Evolutionary conservation across 2,113 vertebrate genomes (phyloP).

Genomic region (Oryzias melastigma): DNA sequence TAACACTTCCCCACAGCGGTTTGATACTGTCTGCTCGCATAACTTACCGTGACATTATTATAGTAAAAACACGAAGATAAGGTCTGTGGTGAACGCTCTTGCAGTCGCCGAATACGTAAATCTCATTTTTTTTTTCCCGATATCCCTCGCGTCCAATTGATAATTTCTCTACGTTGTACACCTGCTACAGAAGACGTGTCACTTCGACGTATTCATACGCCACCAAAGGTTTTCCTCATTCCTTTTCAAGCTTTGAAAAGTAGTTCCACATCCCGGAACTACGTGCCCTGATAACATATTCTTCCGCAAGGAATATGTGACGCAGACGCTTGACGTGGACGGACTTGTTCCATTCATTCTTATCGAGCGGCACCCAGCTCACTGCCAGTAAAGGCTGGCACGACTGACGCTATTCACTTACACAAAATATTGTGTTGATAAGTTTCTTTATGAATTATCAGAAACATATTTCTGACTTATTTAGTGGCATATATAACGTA

Average conservation of each 20-base stretch:
- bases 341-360: constrained; percentile 42
- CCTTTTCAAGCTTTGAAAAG: constrained; percentile 26
- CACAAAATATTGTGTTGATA: not conserved
- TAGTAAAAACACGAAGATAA: not conserved
- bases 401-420: not conserved
- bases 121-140: not conserved
- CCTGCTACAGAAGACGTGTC: constrained; percentile 54
- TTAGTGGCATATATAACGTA: too few relatives aligned
- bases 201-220: constrained; percentile 61
- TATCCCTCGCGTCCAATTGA: constrained; percentile 15
- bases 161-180: constrained; percentile 45
- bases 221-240: constrained; percentile 12
- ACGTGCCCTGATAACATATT: constrained; percentile 39
- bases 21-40: not conserved
- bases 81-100: not conserved
- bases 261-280: constrained; percentile 71
- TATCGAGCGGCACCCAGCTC: not conserved
- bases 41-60: constrained; percentile 59
- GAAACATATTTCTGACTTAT: too few relatives aligned
- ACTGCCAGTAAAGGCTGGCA: not conserved
- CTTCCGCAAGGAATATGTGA: constrained; percentile 61
- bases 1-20: constrained; percentile 13
- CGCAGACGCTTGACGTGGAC: constrained; percentile 36
- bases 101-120: not conserved
- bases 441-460: too few relatives aligned